A percentile compares a stretch with the other conserved stretches of the same genome.
Evolutionary conservation across 2,797 vertebrate genomes (phyloP).

Genomic region (Galagoides demidoff): DNA sequence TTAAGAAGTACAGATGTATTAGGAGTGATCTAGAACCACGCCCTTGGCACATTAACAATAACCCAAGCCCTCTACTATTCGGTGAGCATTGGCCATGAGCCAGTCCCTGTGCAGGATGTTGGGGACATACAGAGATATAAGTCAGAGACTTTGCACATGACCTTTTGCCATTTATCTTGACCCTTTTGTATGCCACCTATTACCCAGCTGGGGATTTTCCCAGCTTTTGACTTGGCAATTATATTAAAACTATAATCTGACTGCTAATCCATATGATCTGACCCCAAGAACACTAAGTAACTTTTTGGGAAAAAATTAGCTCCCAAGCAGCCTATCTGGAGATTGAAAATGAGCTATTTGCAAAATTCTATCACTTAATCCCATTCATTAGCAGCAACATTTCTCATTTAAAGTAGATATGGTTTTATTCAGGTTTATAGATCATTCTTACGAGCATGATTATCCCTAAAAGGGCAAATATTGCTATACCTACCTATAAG

Average conservation of each 20-base stretch:
- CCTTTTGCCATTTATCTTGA: not conserved
- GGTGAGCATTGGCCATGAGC: not conserved
- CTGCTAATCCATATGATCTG: not conserved
- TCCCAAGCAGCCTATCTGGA: not conserved
- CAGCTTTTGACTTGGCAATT: not conserved
- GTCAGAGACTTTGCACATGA: not conserved
- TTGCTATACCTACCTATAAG: not conserved
- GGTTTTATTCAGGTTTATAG: not conserved
- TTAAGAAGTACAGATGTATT: not conserved
- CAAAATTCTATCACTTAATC: not conserved
- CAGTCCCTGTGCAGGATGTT: constrained; percentile 11
- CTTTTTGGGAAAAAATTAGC: not conserved
- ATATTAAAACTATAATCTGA: not conserved
- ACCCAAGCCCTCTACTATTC: not conserved
- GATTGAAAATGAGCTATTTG: not conserved
- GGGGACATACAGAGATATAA: not conserved
- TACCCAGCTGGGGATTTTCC: not conserved
- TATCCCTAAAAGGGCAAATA: not conserved
- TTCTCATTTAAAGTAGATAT: not conserved
- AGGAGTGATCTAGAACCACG: fast-evolving
- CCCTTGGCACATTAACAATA: not conserved
- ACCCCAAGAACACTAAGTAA: not conserved
- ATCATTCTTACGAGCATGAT: not conserved
- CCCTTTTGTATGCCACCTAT: not conserved
- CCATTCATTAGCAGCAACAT: fast-evolving